Base-by-base conservation (phyloP, 2,797 vertebrate species). In the Lateolabrax maculatus region DNA sequence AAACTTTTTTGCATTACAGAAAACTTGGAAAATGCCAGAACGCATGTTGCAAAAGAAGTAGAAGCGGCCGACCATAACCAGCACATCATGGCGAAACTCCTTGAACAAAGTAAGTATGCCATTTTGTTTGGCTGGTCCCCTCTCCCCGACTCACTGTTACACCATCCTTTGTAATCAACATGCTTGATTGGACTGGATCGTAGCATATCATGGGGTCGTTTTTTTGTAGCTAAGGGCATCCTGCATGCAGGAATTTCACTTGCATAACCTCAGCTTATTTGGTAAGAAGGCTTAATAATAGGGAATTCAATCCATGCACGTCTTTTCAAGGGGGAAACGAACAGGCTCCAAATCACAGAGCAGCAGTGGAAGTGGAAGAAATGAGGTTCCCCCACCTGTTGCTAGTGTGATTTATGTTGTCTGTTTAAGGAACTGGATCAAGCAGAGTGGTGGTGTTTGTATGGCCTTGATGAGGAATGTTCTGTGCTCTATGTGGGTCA, bases 31-130 rank as follows among this genome's bases (percentile, higher is more conserved):
- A 97, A 97, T 0, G 97, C 96, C 5, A 97, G 96, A 91, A 97
- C 96, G n/a, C 94, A 98, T 69, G 96, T 96, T 1, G 97, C 94
- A 70, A 98, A 96, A 94, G 95, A 96, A 53, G 96, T 97, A 13
- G 96, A 98, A 89, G 96, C 92, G 61, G 96, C 97, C n/a, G 97
- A 97, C 56, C 96, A 96, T 67, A 97, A 95, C 92, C 97, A 99
- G 87, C 96, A 97, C 88, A 96, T 96, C 11, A 95, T 99, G 94
- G 95, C 96, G 5, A 98, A 98, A 87, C 96, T 99, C 62, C 94
- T 98, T 39, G 94, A 97, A 4, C 98, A 99, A 87, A 99, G 98
- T 99, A 90, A 98, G 95, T 88, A 37, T 67, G 23, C 31, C 23
- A 9, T 39, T 48, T 77, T 36, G 57, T 82, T 76, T 31, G 51